Evolutionary conservation across 2,797 vertebrate genomes (phyloP), one percentile per base, ranked within the genome.

Genomic region (Chrysolophus pictus): DNA sequence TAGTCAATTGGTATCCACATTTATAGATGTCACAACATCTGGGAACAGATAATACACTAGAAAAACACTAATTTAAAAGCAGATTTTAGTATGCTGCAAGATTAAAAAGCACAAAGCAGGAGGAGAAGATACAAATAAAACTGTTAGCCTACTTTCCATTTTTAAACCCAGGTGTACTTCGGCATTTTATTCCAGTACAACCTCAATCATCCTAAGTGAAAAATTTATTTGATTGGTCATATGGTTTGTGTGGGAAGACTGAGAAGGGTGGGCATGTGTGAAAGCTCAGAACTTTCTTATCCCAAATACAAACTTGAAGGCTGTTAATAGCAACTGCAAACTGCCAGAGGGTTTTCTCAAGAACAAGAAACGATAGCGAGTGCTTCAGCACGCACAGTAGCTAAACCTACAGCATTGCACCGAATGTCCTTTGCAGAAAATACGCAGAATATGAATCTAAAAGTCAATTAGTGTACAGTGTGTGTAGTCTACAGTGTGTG

Each of bases 271-370:
- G 92, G 84, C 41, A 94, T 74, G 92, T 96, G 96, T 80, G 94
- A 95, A 94, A 87, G 59, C 94, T 94, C 87, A 91, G 62, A 93
- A 95, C 63, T 91, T 95, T 94, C 63, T 89, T 81, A 94, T 91
- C 93, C 91, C 77, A 81, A 88, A 95, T 72, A 81, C 76, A 78
- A 93, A 92, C 67, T 84, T 72, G 1, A 2, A 93, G 51, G 70
- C 73, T 94, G 85, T 83, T 92, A 90, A 96, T 78, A 93, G 89
- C 81, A 94, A 91, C 93, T 76, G 70, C 79, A 91, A 91, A 92
- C 79, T 88, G 93, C 76, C 84, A 81, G 69, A 87, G 72, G 67
- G 35, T 91, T 73, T 93, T 96, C 83, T 91, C 73, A 81, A 70
- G 87, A 84, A 68, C 62, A 64, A 90, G 77, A 92, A 88, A 84